phyloP scores from a whole-genome alignment of 2,888 invertebrate genomes.

The Stratiomys singularior region DNA sequence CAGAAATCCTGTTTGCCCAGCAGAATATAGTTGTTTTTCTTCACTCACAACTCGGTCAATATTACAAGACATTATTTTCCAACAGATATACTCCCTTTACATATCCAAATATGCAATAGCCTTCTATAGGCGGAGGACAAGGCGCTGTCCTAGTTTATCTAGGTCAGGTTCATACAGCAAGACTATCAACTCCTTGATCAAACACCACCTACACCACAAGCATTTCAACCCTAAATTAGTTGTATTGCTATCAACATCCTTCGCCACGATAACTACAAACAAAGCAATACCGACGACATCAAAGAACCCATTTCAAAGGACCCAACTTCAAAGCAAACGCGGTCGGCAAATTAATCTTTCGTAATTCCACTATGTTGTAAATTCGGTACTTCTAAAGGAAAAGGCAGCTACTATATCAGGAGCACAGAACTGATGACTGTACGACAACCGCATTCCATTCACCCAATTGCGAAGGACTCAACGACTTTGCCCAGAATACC shows the following conservation, averaged over 20 bases:
- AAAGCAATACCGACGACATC: not conserved
- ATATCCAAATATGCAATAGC: not conserved
- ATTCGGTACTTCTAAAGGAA: constrained; percentile 33
- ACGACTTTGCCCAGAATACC: not conserved
- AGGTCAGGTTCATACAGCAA: not conserved
- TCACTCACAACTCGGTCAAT: too few relatives aligned
- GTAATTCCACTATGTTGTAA: constrained; percentile 13
- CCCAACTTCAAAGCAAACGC: constrained; percentile 17
- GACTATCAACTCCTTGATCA: not conserved
- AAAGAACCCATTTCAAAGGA: constrained; percentile 13
- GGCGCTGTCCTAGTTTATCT: not conserved
- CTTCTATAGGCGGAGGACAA: not conserved
- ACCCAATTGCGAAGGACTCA: not conserved
- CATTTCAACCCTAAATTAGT: too few relatives aligned
- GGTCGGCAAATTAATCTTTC: constrained; percentile 14
- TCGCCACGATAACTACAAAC: too few relatives aligned
- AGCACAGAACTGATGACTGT: not conserved
- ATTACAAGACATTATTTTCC: too few relatives aligned
- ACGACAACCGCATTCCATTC: not conserved
- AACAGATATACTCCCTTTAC: not conserved
- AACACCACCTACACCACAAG: not conserved
- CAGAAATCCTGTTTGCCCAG: too few relatives aligned
- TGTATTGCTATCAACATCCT: too few relatives aligned
- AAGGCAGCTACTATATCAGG: constrained; percentile 12
- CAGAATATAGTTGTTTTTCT: too few relatives aligned